Base-by-base conservation (phyloP, 2,113 vertebrate species). In the Halcyon senegalensis region DNA sequence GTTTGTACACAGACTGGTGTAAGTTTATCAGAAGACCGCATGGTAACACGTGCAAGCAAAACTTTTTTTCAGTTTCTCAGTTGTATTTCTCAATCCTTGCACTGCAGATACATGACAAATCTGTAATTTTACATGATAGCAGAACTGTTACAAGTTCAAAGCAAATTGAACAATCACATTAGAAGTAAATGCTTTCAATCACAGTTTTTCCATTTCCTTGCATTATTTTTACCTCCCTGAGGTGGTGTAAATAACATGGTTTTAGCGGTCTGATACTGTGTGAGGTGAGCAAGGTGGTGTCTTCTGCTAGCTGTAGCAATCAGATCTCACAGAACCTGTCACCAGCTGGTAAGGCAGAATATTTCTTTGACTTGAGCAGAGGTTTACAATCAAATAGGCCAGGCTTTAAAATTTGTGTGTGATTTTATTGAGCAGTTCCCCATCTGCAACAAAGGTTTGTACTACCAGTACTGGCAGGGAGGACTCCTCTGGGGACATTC, bases 241-340 rank as follows among this genome's bases (percentile, higher is more conserved):
- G 8, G 28, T 5, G 35, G 70, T 14, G 10, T 23, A 39, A 55
- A 12, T 44, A 43, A 50, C 9, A 35, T 0, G 0, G 5, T 16
- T n/a, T 55, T 24, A 46, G 33, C 18, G 59, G 13, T 23, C 28
- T 15, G 44, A 13, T 19, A 18, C 7, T 11, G 13, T 1, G 11
- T 10, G 51, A 63, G 37, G 9, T 5, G 16, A 59, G 21, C 24
- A 60, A 62, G 39, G 35, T 11, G 16, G 7, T 33, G 43, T 27
- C 51, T 51, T 44, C 43, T 53, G 76, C 63, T 28, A 12, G n/a
- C 55, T 37, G 25, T 28, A 59, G 64, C 43, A 28, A 25, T 8
- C 11, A 1, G 7, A 16, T 10, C 16, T n/a, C 63, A 66, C 31
- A 51, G 50, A 77, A 37, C 28, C 39, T 5, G 4, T 25, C 10